phyloP scores from a whole-genome alignment of 2,888 invertebrate genomes.

The Cyclophora albipunctata region DNA sequence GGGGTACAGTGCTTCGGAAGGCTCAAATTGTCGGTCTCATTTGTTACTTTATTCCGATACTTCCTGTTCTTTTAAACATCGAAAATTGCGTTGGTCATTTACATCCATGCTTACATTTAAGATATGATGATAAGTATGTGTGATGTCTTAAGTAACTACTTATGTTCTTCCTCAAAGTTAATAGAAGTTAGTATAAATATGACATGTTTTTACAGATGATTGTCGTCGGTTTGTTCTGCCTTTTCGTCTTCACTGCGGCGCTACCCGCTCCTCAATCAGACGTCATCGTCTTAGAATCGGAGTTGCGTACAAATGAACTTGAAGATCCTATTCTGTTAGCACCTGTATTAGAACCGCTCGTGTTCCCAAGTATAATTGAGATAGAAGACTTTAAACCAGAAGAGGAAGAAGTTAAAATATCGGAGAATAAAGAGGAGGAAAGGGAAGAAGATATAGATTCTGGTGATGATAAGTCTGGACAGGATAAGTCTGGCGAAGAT shows the following conservation, averaged over 20 bases:
- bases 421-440: conserved; percentile 4
- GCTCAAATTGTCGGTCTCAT: no score
- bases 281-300: neutral
- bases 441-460: conserved; percentile 7
- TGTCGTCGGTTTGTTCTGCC: conserved; percentile 27
- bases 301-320: conserved; percentile 6
- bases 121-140: no score
- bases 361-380: neutral
- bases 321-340: conserved; percentile 7
- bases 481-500: neutral
- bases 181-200: conserved; percentile 7
- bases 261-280: conserved; percentile 26
- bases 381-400: neutral
- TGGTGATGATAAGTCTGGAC: conserved; percentile 5
- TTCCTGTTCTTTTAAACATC: no score
- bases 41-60: no score
- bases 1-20: no score
- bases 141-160: no score
- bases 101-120: no score
- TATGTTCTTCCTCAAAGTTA: no score
- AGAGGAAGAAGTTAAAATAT: conserved; percentile 1
- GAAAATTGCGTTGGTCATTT: no score
- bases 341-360: conserved; percentile 11
- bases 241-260: conserved; percentile 29
- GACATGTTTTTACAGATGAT: conserved; percentile 33